These are phyloP conservation scores for Atrichornis clamosus DNA, from an alignment of 2,113 vertebrate species.

Conservation along the genomic window DNA sequence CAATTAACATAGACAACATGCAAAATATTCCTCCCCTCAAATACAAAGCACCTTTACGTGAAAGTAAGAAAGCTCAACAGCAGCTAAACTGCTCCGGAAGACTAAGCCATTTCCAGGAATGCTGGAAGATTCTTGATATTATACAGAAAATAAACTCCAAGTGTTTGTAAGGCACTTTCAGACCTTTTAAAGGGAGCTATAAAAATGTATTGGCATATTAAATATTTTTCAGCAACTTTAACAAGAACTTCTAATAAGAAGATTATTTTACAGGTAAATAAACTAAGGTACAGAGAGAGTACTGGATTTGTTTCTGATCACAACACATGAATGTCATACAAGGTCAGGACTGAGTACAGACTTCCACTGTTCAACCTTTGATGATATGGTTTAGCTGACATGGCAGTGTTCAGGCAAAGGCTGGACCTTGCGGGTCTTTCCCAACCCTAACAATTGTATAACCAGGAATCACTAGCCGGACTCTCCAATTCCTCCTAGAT, in stretches of 20 bases:
- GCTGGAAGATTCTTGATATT: not conserved
- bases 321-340: not conserved
- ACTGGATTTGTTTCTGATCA: not conserved
- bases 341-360: not conserved
- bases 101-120: not conserved
- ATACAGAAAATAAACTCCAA: not conserved
- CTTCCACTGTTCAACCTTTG: not conserved
- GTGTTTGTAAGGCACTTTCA: rapidly evolving
- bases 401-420: not conserved
- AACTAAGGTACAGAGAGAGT: not conserved
- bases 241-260: not conserved
- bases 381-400: not conserved
- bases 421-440: not conserved
- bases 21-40: not conserved
- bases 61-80: not conserved
- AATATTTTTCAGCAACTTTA: not conserved
- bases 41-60: not conserved
- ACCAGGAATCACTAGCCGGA: not conserved
- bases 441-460: not conserved
- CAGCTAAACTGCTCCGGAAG: not conserved
- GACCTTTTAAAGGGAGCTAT: not conserved
- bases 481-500: not conserved
- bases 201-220: not conserved
- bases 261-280: not conserved
- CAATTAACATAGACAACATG: not conserved